phyloP scores from a whole-genome alignment of 1,140 invertebrate genomes.

The Papilio polytes region DNA sequence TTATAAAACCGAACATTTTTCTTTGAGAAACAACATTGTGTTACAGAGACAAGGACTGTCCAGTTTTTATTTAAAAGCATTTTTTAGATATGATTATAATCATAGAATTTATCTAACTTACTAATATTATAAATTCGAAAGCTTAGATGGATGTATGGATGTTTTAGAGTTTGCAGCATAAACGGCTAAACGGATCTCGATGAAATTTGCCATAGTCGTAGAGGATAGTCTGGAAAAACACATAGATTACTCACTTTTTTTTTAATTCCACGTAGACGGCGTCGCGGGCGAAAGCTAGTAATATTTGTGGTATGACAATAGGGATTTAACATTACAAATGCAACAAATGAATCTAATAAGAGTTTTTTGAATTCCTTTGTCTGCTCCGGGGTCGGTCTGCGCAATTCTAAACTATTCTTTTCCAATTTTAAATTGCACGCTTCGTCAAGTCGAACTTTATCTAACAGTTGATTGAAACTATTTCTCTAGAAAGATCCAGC shows the following conservation, averaged over 20 bases:
- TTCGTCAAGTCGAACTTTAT: constrained; percentile 66
- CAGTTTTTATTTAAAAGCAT: neutral
- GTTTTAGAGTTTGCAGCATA: too few relatives aligned
- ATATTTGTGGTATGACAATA: neutral
- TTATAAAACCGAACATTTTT: neutral
- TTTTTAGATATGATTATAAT: too few relatives aligned
- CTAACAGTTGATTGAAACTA: constrained; percentile 73
- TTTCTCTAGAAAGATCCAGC: constrained; percentile 67
- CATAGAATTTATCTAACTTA: too few relatives aligned
- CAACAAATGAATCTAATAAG: constrained; percentile 22
- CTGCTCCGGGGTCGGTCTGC: constrained; percentile 49
- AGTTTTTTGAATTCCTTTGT: constrained; percentile 24
- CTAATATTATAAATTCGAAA: too few relatives aligned
- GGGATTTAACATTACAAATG: neutral
- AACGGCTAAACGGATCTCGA: too few relatives aligned
- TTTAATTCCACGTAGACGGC: too few relatives aligned
- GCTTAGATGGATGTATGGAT: too few relatives aligned
- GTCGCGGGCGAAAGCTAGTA: too few relatives aligned
- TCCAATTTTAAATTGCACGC: constrained; percentile 65
- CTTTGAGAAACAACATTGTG: neutral
- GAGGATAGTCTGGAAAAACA: too few relatives aligned
- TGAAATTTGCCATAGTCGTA: too few relatives aligned
- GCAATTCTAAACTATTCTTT: constrained; percentile 63
- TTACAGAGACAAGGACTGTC: neutral
- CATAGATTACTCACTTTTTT: too few relatives aligned